Conservation (phyloP, 2,888 invertebrate species). For the Sericinus montela region DNA sequence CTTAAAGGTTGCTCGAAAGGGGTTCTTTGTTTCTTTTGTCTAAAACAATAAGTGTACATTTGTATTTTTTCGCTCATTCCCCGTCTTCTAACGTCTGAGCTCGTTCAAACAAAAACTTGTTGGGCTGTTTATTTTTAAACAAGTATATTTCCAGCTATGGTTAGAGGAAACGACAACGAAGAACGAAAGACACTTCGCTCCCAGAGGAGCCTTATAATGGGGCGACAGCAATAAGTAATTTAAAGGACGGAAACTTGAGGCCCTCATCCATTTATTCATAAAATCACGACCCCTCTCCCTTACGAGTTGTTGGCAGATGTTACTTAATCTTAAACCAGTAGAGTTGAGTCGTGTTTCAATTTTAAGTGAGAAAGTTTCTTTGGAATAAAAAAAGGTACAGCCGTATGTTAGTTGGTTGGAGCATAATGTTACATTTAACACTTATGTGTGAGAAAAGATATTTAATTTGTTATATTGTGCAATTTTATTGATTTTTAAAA, state of each 20-base stretch:
- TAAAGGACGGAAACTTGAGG: constrained; percentile 25
- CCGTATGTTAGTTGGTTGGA: too few species aligned
- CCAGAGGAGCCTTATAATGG: constrained; percentile 28
- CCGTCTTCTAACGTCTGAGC: neutral
- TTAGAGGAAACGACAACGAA: constrained; percentile 37
- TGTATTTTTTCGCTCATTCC: constrained; percentile 1
- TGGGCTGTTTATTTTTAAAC: constrained; percentile 34
- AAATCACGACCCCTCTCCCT: constrained; percentile 19
- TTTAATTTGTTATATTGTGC: too few species aligned
- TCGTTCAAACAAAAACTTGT: constrained; percentile 25
- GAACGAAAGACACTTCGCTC: constrained; percentile 27
- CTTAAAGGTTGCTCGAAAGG: too few species aligned
- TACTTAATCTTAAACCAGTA: neutral
- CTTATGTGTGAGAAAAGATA: too few species aligned
- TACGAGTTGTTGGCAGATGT: constrained; percentile 14
- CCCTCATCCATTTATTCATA: constrained; percentile 18
- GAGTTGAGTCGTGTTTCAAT: neutral
- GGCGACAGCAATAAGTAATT: constrained; percentile 36
- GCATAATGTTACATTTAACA: too few species aligned
- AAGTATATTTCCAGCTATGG: constrained; percentile 23
- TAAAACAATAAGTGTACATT: neutral
- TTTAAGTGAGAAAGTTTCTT: constrained; percentile 5
- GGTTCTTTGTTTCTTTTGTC: too few species aligned
- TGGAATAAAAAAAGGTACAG: neutral
- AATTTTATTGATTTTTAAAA: too few species aligned